Evolutionary conservation across 1,140 invertebrate genomes (phyloP).

Genomic region (Oscheius sp.): DNA sequence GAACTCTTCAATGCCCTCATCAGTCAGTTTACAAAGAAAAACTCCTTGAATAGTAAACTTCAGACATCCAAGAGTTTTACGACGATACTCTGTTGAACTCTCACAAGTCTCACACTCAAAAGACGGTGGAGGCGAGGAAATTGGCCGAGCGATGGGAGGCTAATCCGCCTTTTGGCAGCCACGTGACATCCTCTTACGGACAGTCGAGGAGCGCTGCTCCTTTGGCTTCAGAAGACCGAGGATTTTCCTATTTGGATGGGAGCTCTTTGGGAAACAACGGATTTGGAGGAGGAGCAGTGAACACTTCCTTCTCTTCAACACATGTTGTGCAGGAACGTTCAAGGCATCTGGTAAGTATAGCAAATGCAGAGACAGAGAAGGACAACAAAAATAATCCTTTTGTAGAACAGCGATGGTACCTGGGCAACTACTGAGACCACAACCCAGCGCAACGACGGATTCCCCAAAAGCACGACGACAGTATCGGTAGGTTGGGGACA

Average conservation of each 20-base stretch:
- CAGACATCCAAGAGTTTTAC: slow-evolving; percentile 99
- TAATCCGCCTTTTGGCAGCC: slow-evolving; percentile 67
- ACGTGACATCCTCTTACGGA: slow-evolving; percentile 41
- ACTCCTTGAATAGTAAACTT: too few species aligned
- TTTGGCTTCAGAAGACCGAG: slow-evolving; percentile 27
- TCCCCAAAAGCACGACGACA: background rate
- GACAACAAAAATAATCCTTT: too few species aligned
- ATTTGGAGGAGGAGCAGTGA: background rate
- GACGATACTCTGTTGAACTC: slow-evolving; percentile 92
- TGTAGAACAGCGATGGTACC: slow-evolving; percentile 18
- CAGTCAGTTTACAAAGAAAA: slow-evolving; percentile 76
- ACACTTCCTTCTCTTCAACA: slow-evolving; percentile 8
- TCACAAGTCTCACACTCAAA: slow-evolving; percentile 87
- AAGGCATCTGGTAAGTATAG: background rate
- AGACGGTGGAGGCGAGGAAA: slow-evolving; percentile 87
- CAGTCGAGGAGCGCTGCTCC: slow-evolving; percentile 13
- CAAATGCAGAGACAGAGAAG: slow-evolving; percentile 13
- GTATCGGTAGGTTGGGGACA: background rate
- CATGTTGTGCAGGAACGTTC: slow-evolving; percentile 19
- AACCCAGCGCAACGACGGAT: background rate
- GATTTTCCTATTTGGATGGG: slow-evolving; percentile 31
- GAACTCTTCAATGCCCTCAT: slow-evolving; percentile 91
- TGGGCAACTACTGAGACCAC: slow-evolving; percentile 21
- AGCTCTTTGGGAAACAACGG: slow-evolving; percentile 4
- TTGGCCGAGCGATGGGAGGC: slow-evolving; percentile 93